Conservation (phyloP, 2,888 invertebrate genomes). For the Eupithecia insigniata region DNA sequence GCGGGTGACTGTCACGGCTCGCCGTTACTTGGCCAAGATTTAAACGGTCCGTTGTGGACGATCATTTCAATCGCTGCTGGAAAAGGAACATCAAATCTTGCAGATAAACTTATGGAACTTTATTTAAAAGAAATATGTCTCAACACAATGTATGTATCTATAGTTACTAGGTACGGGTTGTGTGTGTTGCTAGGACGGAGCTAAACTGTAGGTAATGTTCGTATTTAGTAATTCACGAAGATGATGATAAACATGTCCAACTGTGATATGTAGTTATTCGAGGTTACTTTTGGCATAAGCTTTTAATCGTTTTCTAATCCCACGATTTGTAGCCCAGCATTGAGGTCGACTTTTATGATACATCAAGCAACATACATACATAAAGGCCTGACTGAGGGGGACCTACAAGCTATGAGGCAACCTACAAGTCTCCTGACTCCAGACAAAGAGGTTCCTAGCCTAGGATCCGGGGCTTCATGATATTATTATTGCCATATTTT, state of each 20-base stretch:
- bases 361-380: neutral
- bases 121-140: no score
- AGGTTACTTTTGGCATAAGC: neutral
- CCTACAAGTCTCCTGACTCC: neutral
- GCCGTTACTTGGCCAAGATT: no score
- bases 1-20: no score
- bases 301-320: constrained; percentile 7
- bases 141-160: no score
- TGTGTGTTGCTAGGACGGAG: neutral
- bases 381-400: neutral
- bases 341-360: neutral
- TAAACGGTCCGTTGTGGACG: no score
- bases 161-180: no score
- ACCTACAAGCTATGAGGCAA: neutral
- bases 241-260: constrained; percentile 1
- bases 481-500: no score
- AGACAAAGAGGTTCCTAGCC: neutral
- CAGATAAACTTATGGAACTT: no score
- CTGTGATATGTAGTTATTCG: neutral
- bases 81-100: no score
- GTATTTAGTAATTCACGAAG: neutral
- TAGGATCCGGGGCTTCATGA: no score
- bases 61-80: no score
- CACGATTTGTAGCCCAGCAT: constrained; percentile 8
- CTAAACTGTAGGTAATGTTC: no score